Evolutionary conservation across 2,888 invertebrate species (phyloP), one percentile per base, ranked within the genome.

Genomic region (Rhaphigaster nebulosa): DNA sequence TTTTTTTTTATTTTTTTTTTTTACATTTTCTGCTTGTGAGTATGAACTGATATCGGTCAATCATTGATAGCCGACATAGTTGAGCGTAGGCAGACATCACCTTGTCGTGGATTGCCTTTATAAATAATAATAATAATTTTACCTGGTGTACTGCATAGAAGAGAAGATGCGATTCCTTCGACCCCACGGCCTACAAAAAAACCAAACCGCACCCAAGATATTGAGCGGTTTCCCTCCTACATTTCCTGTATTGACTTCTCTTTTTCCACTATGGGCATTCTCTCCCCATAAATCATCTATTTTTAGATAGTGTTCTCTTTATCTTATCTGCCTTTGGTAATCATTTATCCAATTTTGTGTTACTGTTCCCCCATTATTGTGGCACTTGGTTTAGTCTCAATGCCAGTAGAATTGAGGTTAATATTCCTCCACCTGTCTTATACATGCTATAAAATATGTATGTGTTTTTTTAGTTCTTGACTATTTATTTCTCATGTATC

Each of bases 171-270:
- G 65, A 18, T 23, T 76, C 20, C 34, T 76, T 8, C 10, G 34
- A 3, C 65, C 65, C n/a, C 13, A 1, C 38, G 20, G 4, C 13
- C 70, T 76, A 38, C 38, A 76, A 76, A 38, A 34, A 38, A 76
- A 38, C 1, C 70, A 38, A 34, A 76, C 70, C 70, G 34, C 70
- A 76, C 20, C 6, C 20, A 38, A 38, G 70, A 76, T 76, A 76
- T 76, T 76, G 70, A 76, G 2, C 70, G 34, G 70, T 20, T 76
- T 76, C 70, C 23, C 70, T 76, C 70, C 20, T 34, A 76, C 70
- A 76, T 84, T 84, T 84, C 84, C 84, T 50, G 45, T 84, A 84
- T 45, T n/a, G 84, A 84, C 45, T 84, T 45, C 45, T 50, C 84
- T 10, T 12, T 45, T 45, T 84, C 84, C 45, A 45, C 45, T n/a